These are phyloP conservation scores for Malurus melanocephalus DNA, from an alignment of 2,113 vertebrate species.

Conservation along the genomic window DNA sequence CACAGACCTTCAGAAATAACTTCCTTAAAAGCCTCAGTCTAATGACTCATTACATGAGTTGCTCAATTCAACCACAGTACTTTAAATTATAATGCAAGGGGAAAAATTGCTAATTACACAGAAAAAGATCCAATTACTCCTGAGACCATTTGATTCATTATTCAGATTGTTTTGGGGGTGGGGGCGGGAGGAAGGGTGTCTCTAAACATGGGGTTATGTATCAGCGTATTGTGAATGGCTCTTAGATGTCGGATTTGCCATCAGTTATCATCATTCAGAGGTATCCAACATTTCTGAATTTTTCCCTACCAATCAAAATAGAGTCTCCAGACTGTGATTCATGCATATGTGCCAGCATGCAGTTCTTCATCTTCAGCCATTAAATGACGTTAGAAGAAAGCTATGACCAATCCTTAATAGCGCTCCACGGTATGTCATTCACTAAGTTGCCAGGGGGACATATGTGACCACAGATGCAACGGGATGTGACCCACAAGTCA, in stretches of 20 bases:
- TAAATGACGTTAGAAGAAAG: neutral
- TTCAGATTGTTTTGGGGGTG: constrained; percentile 64
- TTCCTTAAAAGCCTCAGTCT: constrained; percentile 80
- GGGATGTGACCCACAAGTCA: neutral
- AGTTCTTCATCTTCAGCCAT: neutral
- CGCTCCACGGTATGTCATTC: neutral
- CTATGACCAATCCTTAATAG: neutral
- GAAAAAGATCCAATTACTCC: constrained; percentile 75
- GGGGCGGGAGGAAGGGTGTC: constrained; percentile 38
- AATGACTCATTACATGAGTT: constrained; percentile 80
- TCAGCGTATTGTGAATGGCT: constrained; percentile 39
- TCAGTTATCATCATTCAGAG: constrained; percentile 7
- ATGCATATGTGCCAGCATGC: neutral
- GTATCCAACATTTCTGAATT: constrained; percentile 12
- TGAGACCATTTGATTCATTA: constrained; percentile 74
- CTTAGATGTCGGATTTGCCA: constrained; percentile 45
- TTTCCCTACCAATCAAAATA: constrained; percentile 17
- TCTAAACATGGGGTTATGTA: constrained; percentile 63
- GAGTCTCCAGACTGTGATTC: neutral
- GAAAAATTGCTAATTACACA: constrained; percentile 80
- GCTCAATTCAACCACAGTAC: constrained; percentile 74
- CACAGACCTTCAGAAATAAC: constrained; percentile 81
- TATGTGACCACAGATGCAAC: neutral
- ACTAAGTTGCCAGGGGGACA: neutral
- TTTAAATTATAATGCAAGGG: constrained; percentile 79